Percentiles rank a stretch among this genome's conserved stretches.
Evolutionary conservation across 2,113 vertebrate species (phyloP).

Genomic region (Grallaria varia): DNA sequence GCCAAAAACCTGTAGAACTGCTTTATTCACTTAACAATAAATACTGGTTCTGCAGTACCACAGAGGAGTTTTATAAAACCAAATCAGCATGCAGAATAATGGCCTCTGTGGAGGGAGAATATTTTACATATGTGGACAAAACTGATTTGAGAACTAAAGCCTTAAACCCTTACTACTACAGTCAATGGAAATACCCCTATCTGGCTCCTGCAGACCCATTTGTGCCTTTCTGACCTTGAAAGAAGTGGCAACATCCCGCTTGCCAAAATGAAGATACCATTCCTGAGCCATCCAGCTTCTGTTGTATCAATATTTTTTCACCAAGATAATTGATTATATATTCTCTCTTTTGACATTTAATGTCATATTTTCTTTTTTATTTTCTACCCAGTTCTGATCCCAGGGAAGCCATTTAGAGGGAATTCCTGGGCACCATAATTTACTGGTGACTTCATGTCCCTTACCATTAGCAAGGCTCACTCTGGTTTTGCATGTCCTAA

Average conservation of each 20-base stretch:
- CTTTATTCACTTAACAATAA: neutral
- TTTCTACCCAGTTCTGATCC: accelerated
- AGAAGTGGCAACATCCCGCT: neutral
- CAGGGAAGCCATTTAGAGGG: neutral
- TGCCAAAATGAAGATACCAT: neutral
- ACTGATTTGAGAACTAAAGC: neutral
- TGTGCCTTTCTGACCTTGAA: neutral
- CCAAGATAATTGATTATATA: neutral
- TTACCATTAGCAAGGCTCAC: neutral
- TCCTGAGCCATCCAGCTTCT: neutral
- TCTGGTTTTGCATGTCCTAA: neutral
- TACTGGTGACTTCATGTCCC: neutral
- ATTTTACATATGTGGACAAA: neutral
- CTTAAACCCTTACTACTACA: neutral
- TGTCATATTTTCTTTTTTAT: neutral
- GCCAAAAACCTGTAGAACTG: neutral
- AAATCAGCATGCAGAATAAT: neutral
- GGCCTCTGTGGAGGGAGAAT: neutral
- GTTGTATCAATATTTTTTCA: neutral
- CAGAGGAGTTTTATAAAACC: neutral
- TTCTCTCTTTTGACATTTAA: neutral
- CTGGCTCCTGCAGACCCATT: neutral
- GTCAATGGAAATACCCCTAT: neutral
- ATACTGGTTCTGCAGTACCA: neutral
- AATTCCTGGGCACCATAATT: neutral